These are phyloP conservation scores for Apocheima hispidaria DNA, from an alignment of 2,888 invertebrate species.

Conservation along the genomic window DNA sequence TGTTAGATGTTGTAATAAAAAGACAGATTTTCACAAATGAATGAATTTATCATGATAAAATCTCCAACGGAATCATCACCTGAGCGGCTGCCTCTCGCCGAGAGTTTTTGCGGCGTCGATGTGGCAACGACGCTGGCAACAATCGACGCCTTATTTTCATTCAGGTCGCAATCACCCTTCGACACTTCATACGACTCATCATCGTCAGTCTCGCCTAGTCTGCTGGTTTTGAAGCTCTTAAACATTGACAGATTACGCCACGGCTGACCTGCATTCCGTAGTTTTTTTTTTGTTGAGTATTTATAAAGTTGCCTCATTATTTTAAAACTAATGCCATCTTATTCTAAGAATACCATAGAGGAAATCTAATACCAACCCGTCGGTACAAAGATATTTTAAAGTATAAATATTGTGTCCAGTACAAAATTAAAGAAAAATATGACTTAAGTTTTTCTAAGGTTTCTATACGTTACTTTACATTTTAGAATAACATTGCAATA, in stretches of 20 bases:
- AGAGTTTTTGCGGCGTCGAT: conserved; percentile 72
- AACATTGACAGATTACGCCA: conserved; percentile 62
- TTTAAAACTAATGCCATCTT: not conserved
- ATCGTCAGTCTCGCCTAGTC: conserved; percentile 48
- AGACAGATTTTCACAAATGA: not conserved
- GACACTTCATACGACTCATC: conserved; percentile 53
- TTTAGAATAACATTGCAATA: too few relatives aligned
- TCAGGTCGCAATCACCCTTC: conserved; percentile 53
- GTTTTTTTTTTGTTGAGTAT: conserved; percentile 11
- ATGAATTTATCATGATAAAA: not conserved
- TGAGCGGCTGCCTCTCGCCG: conserved; percentile 49
- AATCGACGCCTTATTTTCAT: conserved; percentile 57
- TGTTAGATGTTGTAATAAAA: not conserved
- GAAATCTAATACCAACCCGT: too few relatives aligned
- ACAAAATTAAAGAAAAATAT: too few relatives aligned
- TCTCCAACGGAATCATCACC: conserved; percentile 37
- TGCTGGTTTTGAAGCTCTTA: conserved; percentile 53
- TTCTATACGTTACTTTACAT: too few relatives aligned
- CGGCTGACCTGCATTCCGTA: conserved; percentile 56
- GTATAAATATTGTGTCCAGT: too few relatives aligned
- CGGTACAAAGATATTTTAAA: too few relatives aligned
- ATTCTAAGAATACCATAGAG: too few relatives aligned
- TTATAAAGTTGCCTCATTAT: not conserved
- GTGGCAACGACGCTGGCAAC: conserved; percentile 62
- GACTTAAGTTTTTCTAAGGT: too few relatives aligned